A percentile compares a stretch with the other conserved stretches of the same genome.
phyloP scores from a whole-genome alignment of 2,888 invertebrate species.

The Nasonovia ribisnigri region DNA sequence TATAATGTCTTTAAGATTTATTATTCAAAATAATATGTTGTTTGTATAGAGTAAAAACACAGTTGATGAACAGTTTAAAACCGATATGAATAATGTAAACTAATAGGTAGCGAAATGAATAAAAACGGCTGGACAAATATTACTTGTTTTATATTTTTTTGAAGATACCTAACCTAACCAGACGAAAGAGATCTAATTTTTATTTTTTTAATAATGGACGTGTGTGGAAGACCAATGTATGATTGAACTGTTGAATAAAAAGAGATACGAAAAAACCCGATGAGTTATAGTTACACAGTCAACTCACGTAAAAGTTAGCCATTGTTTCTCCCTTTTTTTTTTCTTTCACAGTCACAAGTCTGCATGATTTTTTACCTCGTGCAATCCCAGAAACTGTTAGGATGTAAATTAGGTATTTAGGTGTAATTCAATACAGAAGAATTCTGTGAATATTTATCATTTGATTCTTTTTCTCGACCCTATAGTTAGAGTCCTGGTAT shows the following conservation, averaged over 20 bases:
- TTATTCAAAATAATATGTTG: neutral
- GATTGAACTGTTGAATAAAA: slow-evolving; percentile 29
- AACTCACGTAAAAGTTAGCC: slow-evolving; percentile 5
- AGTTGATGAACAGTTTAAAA: neutral
- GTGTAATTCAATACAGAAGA: neutral
- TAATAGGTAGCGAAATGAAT: neutral
- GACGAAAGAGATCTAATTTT: neutral
- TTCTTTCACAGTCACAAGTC: neutral
- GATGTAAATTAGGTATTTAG: neutral
- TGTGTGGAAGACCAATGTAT: neutral
- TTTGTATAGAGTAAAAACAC: neutral
- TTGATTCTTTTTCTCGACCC: neutral
- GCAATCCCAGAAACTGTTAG: neutral
- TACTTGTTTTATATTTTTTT: neutral
- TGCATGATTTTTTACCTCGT: neutral
- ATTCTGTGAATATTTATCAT: neutral
- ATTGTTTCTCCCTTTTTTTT: slow-evolving; percentile 32
- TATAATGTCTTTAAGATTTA: neutral
- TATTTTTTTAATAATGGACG: neutral
- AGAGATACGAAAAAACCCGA: neutral
- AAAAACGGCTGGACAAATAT: neutral
- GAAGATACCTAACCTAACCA: too few species aligned
- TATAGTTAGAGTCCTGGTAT: neutral
- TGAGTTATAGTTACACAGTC: slow-evolving; percentile 1
- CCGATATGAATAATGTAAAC: neutral